A percentile compares a stretch with the other conserved stretches of the same genome.
These are phyloP conservation scores for Microcebus lehilahytsara DNA, from an alignment of 2,113 vertebrate genomes.

Conservation along the genomic window DNA sequence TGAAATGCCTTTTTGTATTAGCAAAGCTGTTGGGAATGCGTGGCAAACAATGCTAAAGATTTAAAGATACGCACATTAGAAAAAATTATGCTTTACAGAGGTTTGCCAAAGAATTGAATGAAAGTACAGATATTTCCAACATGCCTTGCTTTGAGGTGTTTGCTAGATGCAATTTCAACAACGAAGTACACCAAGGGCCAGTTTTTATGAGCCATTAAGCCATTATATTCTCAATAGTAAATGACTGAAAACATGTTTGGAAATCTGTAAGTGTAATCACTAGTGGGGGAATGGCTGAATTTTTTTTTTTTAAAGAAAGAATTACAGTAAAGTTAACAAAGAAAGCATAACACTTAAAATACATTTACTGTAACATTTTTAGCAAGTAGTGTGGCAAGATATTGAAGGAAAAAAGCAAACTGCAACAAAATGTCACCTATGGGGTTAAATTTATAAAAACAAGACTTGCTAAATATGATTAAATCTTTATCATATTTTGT, in stretches of 20 bases:
- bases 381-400: background rate
- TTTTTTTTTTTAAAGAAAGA: background rate
- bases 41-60: background rate
- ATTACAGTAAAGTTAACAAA: background rate
- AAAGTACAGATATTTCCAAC: background rate
- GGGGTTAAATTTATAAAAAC: background rate
- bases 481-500: background rate
- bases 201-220: background rate
- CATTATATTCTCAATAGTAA: background rate
- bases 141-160: background rate
- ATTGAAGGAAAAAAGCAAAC: background rate
- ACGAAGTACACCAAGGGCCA: background rate
- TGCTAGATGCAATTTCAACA: background rate
- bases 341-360: background rate
- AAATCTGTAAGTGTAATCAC: background rate
- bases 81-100: background rate
- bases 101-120: background rate
- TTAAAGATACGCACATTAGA: background rate
- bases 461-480: background rate
- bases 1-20: background rate
- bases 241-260: background rate
- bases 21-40: background rate
- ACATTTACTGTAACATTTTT: background rate
- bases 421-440: background rate
- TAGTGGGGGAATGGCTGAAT: background rate